These are phyloP conservation scores for Napeogenes sylphis DNA, from an alignment of 2,888 invertebrate species.

Conservation along the genomic window DNA sequence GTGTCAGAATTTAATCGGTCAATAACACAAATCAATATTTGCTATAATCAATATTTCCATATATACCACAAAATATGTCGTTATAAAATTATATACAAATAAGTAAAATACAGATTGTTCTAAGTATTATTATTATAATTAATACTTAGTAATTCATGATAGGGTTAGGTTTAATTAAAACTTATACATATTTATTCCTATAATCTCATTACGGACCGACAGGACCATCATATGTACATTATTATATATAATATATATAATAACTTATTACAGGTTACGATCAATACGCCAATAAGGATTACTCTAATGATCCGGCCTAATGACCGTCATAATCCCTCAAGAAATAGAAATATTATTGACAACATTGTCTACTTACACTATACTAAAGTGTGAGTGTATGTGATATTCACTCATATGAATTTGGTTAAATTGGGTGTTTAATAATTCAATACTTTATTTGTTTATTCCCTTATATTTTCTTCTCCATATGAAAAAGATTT, in stretches of 20 bases:
- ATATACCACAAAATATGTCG: no score
- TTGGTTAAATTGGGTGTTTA: no score
- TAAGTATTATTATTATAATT: no score
- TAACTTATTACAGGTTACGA: conserved; percentile 22
- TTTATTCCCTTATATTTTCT: no score
- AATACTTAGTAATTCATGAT: no score
- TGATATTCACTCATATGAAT: not conserved
- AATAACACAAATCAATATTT: no score
- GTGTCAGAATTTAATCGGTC: no score
- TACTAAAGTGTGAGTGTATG: not conserved
- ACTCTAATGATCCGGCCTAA: conserved; percentile 21
- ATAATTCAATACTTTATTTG: no score
- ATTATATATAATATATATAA: conserved; percentile 10
- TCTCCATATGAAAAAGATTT: no score
- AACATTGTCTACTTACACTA: conserved; percentile 8
- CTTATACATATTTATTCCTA: not conserved
- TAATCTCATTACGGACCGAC: conserved; percentile 1
- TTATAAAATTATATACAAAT: no score
- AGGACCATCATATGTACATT: conserved; percentile 7
- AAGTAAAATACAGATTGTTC: no score
- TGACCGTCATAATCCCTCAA: conserved; percentile 21
- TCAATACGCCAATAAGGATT: conserved; percentile 21
- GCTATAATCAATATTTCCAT: no score
- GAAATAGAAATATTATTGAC: conserved; percentile 23
- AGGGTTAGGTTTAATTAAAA: not conserved